A percentile compares a stretch with the other conserved stretches of the same genome.
Conservation (phyloP, 1,140 invertebrate genomes). For the Ericerus pela region DNA sequence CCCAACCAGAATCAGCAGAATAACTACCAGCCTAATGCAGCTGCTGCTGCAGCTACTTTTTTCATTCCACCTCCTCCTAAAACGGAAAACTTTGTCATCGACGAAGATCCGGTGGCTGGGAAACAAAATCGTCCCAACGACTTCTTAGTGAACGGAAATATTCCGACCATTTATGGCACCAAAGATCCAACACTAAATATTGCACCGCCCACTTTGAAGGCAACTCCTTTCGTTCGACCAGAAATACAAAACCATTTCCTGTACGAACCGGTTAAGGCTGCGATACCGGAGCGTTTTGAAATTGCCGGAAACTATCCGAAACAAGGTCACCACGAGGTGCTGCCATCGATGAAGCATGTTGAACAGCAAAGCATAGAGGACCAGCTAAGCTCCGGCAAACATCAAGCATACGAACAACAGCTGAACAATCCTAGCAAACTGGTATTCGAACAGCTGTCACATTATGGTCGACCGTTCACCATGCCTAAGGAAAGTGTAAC, state of each 20-base stretch:
- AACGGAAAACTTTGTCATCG: neutral
- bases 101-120: neutral
- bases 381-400: too few species aligned
- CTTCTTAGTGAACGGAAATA: neutral
- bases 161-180: neutral
- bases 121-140: neutral
- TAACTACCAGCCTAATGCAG: neutral
- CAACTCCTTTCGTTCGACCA: neutral
- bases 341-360: too few species aligned
- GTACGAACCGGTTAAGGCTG: too few species aligned
- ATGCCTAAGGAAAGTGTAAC: slow-evolving; percentile 4
- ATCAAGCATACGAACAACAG: too few species aligned
- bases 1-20: neutral
- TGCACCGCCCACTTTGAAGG: neutral
- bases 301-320: too few species aligned
- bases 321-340: too few species aligned
- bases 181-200: neutral
- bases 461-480: slow-evolving; percentile 20
- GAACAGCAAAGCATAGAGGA: too few species aligned
- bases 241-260: neutral
- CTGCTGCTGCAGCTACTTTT: too few species aligned
- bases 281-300: too few species aligned
- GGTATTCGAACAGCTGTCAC: slow-evolving; percentile 21
- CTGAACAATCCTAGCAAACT: slow-evolving; percentile 15
- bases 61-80: neutral